Conservation (phyloP, 2,888 invertebrate genomes). For the Zelleria hepariella region DNA sequence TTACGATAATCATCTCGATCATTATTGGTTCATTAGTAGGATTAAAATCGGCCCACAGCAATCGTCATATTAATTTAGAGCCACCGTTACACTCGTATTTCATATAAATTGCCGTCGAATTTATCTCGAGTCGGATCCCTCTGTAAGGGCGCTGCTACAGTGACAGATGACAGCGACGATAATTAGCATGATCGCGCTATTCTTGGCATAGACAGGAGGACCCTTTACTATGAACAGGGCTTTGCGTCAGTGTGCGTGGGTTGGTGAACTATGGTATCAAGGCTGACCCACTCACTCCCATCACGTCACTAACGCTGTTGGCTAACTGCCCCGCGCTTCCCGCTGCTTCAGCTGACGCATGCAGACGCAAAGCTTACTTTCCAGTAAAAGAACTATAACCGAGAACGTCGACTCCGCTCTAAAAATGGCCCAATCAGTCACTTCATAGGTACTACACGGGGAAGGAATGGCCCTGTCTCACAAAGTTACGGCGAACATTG, state of each 20-base stretch:
- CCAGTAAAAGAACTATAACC: neutral
- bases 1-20: neutral
- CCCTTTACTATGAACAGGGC: neutral
- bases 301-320: too few species aligned
- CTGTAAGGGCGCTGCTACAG: slow-evolving; percentile 14
- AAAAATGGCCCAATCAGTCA: slow-evolving; percentile 69
- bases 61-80: slow-evolving; percentile 13
- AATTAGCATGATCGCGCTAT: slow-evolving; percentile 63
- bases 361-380: neutral
- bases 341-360: neutral
- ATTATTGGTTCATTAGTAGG: neutral
- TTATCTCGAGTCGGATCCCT: slow-evolving; percentile 32
- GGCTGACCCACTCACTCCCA: too few species aligned
- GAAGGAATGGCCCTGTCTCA: neutral
- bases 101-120: slow-evolving; percentile 43
- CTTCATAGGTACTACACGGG: neutral
- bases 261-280: too few species aligned
- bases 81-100: slow-evolving; percentile 22
- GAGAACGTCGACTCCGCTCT: slow-evolving; percentile 22
- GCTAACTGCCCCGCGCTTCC: too few species aligned
- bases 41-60: neutral
- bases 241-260: neutral
- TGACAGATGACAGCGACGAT: slow-evolving; percentile 53
- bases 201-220: slow-evolving; percentile 25
- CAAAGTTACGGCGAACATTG: neutral